Evolutionary conservation across 2,888 invertebrate genomes (phyloP), one percentile per base, ranked within the genome.

Genomic region (Loripinus fragilis): DNA sequence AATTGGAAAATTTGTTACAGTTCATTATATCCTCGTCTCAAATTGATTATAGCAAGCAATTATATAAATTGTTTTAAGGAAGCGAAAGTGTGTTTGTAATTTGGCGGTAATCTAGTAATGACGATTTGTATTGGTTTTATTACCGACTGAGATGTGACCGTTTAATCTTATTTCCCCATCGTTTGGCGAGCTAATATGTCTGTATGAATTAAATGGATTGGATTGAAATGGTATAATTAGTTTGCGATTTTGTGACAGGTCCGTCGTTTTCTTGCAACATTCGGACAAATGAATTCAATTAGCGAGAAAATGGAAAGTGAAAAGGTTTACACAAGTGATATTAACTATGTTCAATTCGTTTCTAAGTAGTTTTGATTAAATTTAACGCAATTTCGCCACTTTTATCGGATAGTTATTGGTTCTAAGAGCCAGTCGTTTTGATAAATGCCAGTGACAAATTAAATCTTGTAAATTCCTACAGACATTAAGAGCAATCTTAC

Each of bases 341-440:
- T 80, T 69, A 66, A 80, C 76, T 74, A 78, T 83, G 80, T 83
- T 74, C 83, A 83, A 83, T 83, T 83, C 77, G 80, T 83, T 83
- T 83, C 83, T 83, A 80, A 83, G 83, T 83, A 83, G 83, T 83
- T 83, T 78, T 80, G 78, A 83, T 83, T 83, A 78, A 80, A 80
- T 80, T 80, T 83, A 83, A 80, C 80, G 78, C 83, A 80, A 76
- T 83, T 83, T 76, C 76, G 55, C 65, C 30, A 68, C 65, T 64
- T 42, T 78, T 68, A 73, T 74, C 74, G 65, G 80, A 74, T 67
- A 72, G 75, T 83, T 83, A 83, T 83, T 83, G 78, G 78, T 78
- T 83, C 76, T 52, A 70, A 74, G 72, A 67, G 68, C 66, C 66
- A 65, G 50, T 71, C 66, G 64, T 76, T 79, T 76, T 83, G 77